These are phyloP conservation scores for Muschampia plurimacula DNA, from an alignment of 2,888 invertebrate genomes.

Conservation along the genomic window DNA sequence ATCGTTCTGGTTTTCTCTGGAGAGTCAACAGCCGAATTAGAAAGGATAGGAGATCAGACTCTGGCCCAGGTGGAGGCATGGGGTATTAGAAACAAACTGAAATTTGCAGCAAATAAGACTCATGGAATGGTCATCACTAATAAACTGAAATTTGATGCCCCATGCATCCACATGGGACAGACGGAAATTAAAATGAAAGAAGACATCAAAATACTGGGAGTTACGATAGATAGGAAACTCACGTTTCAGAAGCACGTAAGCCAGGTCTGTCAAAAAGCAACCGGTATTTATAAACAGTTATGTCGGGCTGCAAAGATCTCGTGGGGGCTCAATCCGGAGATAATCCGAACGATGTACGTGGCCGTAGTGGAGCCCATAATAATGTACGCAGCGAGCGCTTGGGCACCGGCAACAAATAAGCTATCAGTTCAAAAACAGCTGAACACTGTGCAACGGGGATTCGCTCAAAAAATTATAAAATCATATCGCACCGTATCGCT, in stretches of 20 bases:
- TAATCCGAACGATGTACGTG: not conserved
- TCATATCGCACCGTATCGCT: constrained; percentile 5
- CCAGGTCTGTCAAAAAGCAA: not conserved
- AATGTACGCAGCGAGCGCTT: constrained; percentile 4
- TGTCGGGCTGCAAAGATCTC: not conserved
- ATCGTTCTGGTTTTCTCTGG: constrained; percentile 6
- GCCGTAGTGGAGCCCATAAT: constrained; percentile 9
- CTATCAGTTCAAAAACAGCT: not conserved
- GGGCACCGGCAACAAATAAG: not conserved
- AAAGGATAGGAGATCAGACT: not conserved
- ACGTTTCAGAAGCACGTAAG: constrained; percentile 10
- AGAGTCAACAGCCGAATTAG: not conserved
- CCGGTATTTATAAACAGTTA: not conserved
- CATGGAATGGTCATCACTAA: not conserved
- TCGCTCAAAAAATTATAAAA: not conserved
- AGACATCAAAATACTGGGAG: constrained; percentile 15
- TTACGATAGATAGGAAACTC: not conserved
- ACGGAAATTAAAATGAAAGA: not conserved
- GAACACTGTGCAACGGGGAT: not conserved
- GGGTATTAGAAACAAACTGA: constrained; percentile 4
- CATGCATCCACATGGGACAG: not conserved
- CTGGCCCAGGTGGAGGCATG: constrained; percentile 1
- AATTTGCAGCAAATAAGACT: constrained; percentile 7
- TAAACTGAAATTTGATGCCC: not conserved
- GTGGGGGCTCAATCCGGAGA: constrained; percentile 1